phyloP scores from a whole-genome alignment of 2,888 invertebrate species.

The Rotaria socialis region DNA sequence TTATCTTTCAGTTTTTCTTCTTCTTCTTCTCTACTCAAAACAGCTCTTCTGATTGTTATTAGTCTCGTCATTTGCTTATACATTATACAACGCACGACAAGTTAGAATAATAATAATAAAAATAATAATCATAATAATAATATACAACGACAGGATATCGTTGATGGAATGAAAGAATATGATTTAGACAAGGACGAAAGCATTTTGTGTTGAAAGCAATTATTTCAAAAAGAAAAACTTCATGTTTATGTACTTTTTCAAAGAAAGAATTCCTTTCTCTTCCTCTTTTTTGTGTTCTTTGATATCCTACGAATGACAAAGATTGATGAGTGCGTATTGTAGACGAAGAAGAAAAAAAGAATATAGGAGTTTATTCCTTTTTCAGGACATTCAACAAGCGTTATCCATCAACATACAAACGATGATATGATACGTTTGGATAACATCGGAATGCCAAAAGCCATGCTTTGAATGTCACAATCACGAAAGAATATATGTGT shows the following conservation, averaged over 20 bases:
- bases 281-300: background rate
- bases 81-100: background rate
- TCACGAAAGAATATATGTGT: background rate
- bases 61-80: slow-evolving; percentile 22
- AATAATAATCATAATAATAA: background rate
- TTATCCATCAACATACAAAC: slow-evolving; percentile 10
- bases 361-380: background rate
- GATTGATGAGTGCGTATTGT: background rate
- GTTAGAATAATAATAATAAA: slow-evolving; percentile 10
- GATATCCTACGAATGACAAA: background rate
- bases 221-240: background rate
- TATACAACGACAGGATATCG: slow-evolving; percentile 13
- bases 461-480: background rate
- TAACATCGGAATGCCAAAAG: slow-evolving; percentile 14
- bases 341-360: background rate
- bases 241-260: background rate
- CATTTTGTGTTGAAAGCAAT: background rate
- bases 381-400: background rate
- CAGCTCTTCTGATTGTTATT: slow-evolving; percentile 12
- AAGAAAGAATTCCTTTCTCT: background rate
- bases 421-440: slow-evolving; percentile 6
- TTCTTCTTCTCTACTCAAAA: background rate
- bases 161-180: slow-evolving; percentile 22
- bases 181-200: background rate
- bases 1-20: background rate